phyloP scores from a whole-genome alignment of 2,888 invertebrate genomes.

The Idaea dimidiata region DNA sequence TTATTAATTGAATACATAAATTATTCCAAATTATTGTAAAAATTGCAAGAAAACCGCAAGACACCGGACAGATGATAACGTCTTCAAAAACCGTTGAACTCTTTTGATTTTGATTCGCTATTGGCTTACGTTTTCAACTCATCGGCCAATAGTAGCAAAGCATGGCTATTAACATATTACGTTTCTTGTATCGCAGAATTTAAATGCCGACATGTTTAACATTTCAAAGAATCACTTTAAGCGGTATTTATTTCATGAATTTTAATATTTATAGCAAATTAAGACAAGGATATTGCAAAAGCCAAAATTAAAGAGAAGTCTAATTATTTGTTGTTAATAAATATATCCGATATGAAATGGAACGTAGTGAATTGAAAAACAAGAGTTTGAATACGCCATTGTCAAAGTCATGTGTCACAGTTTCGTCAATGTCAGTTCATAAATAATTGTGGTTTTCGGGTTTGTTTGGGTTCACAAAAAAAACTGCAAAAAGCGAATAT shows the following conservation, averaged over 20 bases:
- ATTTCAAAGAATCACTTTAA: too few species aligned
- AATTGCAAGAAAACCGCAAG: conserved; percentile 49
- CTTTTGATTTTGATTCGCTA: conserved; percentile 59
- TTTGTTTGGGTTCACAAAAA: background rate
- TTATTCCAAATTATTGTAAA: conserved; percentile 48
- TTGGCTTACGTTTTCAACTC: conserved; percentile 40
- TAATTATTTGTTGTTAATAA: too few species aligned
- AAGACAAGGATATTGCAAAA: too few species aligned
- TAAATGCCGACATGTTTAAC: too few species aligned
- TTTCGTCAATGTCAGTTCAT: background rate
- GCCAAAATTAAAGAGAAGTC: too few species aligned
- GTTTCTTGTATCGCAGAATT: conserved; percentile 37
- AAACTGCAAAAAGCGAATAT: background rate
- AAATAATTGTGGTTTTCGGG: background rate
- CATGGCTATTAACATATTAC: conserved; percentile 22
- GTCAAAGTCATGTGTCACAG: background rate
- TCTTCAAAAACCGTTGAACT: conserved; percentile 73
- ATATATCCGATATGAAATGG: background rate
- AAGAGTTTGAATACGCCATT: background rate
- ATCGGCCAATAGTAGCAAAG: conserved; percentile 48
- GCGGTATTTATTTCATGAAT: too few species aligned
- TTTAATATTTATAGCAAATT: too few species aligned
- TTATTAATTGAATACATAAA: conserved; percentile 40
- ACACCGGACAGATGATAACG: conserved; percentile 62
- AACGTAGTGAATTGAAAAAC: background rate